Evolutionary conservation across 1,140 invertebrate species (phyloP), one percentile per base, ranked within the genome.

Genomic region (Sesamia nonagrioides): DNA sequence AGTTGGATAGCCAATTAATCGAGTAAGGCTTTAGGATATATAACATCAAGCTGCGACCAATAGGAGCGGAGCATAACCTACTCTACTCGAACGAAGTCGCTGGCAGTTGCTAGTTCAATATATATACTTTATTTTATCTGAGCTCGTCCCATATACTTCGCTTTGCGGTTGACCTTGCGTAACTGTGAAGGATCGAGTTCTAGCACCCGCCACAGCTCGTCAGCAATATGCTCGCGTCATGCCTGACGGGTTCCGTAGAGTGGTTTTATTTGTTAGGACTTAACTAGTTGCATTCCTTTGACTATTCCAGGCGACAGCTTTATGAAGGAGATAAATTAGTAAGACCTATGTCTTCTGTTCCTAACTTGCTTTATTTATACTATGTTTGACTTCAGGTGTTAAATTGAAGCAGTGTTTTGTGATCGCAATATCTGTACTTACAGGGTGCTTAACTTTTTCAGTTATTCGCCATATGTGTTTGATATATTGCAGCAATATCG

Each of bases 111-210:
- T n/a, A n/a, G n/a, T n/a, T n/a, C n/a, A n/a, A n/a, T n/a, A n/a
- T n/a, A n/a, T n/a, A n/a, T n/a, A n/a, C n/a, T n/a, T 6, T 1
- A 17, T 56, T 73, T 73, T 66, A 50, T 76, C 73, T 18, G 7
- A 1, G 35, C 27, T 13, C 11, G 4, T n/a, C 0, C 33, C 33
- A 17, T 66, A 63, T 76, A 76, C 73, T 76, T 7, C 33, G 5
- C 58, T 37, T 45, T 50, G 35, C 58, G 73, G 58, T 63, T 66
- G 73, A 76, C 73, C 73, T 76, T 76, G 73, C 73, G 73, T 76
- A 76, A 63, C 73, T 52, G 42, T 66, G 60, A 66, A 63, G 58
- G 60, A 76, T 76, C 73, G 21, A 66, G 21, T 63, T 76, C 66
- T 76, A 76, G 50, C 60, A 37, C 52, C 50, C 21, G 54, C 63